Percentiles rank a stretch among this genome's conserved stretches.
Evolutionary conservation across 2,797 vertebrate genomes (phyloP).

Genomic region (Molossus molossus): DNA sequence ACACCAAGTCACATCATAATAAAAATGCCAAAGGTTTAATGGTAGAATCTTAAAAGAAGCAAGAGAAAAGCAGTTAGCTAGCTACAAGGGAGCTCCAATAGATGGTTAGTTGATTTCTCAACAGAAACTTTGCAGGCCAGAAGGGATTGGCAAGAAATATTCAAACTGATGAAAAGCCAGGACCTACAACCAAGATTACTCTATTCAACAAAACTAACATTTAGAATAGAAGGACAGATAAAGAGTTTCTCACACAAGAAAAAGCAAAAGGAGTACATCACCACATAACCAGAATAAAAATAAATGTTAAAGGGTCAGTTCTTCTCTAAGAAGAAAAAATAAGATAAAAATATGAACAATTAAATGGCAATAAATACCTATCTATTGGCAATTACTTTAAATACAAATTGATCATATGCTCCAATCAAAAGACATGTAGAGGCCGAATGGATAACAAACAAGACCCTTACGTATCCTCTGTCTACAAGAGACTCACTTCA

Average conservation of each 20-base stretch:
- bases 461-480: too few relatives aligned
- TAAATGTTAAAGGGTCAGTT: neutral
- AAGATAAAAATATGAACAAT: neutral
- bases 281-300: neutral
- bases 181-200: neutral
- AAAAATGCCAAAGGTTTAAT: neutral
- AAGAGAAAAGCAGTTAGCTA: neutral
- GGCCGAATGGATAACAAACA: too few relatives aligned
- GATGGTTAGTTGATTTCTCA: neutral
- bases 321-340: neutral
- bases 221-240: neutral
- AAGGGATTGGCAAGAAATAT: neutral
- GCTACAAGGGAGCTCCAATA: neutral
- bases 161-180: neutral
- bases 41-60: neutral
- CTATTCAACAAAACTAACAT: neutral
- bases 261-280: neutral
- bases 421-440: too few relatives aligned
- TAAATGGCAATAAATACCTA: too few relatives aligned
- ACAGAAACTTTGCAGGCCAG: neutral
- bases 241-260: neutral
- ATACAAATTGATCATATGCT: too few relatives aligned
- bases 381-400: too few relatives aligned
- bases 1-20: neutral
- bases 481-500: too few relatives aligned